Evolutionary conservation across 2,113 vertebrate genomes (phyloP), one percentile per base, ranked within the genome.

Genomic region (Lichenostomus cassidix): DNA sequence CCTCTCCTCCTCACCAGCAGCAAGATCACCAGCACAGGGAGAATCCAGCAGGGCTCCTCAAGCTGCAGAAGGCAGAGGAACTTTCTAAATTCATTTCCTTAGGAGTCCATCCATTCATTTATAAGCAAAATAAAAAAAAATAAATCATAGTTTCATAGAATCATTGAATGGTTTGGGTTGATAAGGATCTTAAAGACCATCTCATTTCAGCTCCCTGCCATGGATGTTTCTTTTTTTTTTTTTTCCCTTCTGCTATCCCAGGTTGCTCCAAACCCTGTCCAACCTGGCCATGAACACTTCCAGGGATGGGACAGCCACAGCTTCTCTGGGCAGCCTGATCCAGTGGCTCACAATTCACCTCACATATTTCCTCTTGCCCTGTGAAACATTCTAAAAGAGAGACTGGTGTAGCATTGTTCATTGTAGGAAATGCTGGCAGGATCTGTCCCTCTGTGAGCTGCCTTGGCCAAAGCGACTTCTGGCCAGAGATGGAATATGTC

Each of bases 401-500:
- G 16, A 31, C 22, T 23, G 42, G 10, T 15, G 33, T 3, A 15
- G 12, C 9, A 3, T 6, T 29, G 31, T 10, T 65, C 4, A 3
- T n/a, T 35, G 55, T 37, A 64, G 53, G 68, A 64, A 73, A 33
- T 1, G 9, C 11, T 5, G 39, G 42, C 47, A 71, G 65, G 44
- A 46, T 60, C 25, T 31, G 59, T 33, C 64, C 13, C 25, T 37
- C 3, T 0, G 29, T 10, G 64, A 55, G 35, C 25, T 55, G 12
- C 20, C 29, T 21, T 60, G 83, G 52, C 37, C 29, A 21, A 22
- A 5, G 11, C 0, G 0, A 0, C 8, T 15, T 12, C 47, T 33
- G 41, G 39, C 19, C 31, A 81, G 39, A 60, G 55, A 24, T 14
- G 9, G 31, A 50, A 39, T 8, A 7, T 0, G 1, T 6, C 19